Percentiles rank a stretch among this genome's conserved stretches.
These are phyloP conservation scores for Gryllus bimaculatus DNA, from an alignment of 1,140 invertebrate species.

Conservation along the genomic window DNA sequence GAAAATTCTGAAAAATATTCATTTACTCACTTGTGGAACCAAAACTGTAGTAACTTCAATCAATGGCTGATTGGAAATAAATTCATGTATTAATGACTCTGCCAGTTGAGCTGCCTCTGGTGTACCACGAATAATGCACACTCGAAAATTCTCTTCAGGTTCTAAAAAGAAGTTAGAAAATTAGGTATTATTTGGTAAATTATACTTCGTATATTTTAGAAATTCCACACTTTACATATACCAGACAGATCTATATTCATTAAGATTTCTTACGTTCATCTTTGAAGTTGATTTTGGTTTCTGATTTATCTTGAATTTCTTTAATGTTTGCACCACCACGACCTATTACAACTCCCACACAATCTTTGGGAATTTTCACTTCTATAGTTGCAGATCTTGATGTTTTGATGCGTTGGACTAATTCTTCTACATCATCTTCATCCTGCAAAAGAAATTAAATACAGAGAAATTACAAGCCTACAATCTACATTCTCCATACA, in stretches of 20 bases:
- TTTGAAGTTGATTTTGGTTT: conserved; percentile 56
- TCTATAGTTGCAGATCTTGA: conserved; percentile 47
- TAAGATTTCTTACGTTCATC: conserved; percentile 21
- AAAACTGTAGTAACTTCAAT: conserved; percentile 51
- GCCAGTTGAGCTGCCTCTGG: conserved; percentile 52
- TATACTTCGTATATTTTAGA: not conserved
- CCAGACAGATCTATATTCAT: not conserved
- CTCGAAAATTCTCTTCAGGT: conserved; percentile 36
- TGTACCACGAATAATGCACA: conserved; percentile 56
- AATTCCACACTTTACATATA: not conserved
- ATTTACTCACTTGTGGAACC: conserved; percentile 41
- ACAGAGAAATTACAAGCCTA: no score
- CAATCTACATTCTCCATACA: no score
- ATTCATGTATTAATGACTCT: conserved; percentile 56
- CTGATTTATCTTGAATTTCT: conserved; percentile 57
- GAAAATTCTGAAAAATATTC: no score
- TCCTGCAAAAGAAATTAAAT: conserved; percentile 9
- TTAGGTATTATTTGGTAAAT: not conserved
- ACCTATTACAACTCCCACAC: conserved; percentile 46
- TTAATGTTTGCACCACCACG: conserved; percentile 56
- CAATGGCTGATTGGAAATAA: conserved; percentile 55
- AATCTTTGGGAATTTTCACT: conserved; percentile 38
- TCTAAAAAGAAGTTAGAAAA: not conserved
- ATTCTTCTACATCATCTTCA: conserved; percentile 19
- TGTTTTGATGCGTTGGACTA: conserved; percentile 23